Evolutionary conservation across 2,888 invertebrate genomes (phyloP), one percentile per base, ranked within the genome.

Genomic region (Parthenolecanium corni): DNA sequence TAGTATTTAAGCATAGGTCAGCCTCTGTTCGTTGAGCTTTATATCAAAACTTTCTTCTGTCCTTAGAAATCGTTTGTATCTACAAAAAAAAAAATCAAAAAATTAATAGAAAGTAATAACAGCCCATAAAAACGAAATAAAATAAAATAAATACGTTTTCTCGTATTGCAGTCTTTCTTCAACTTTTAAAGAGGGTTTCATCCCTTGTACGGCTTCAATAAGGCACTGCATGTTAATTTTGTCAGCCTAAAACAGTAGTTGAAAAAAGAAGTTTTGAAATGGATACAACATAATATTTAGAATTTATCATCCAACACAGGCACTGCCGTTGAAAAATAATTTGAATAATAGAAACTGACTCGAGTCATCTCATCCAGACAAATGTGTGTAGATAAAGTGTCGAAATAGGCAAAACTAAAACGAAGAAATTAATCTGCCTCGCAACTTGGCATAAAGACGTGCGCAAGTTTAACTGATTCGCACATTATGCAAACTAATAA

Each of bases 161-260:
- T 84, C 80, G 72, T 87, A 92, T 74, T 84, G 87, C 16, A 74
- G 68, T 66, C 81, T 79, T 71, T 92, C 91, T 25, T 79, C 74
- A 16, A 71, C 72, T 4, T 84, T 83, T 3, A 93, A 78, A 1
- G 91, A 90, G 0, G 92, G 90, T 64, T 82, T 81, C 31, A 89
- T 89, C 65, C 82, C 82, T 58, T 73, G 73, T 53, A 86, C 74
- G 0, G 89, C 85, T 62, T 78, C 77, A 65, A 79, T 72, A 54
- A 92, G 74, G 73, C 88, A 84, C 61, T 77, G 76, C 68, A 80
- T 79, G 52, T 75, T 77, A 31, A 85, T 72, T 67, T 69, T 69
- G 69, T 64, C n/a, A 44, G 23, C 24, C 58, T 58, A 20, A 12
- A 54, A 31, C 31, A 31, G 31, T 6, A 4, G 31, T 31, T 31